A percentile compares a stretch with the other conserved stretches of the same genome.
Evolutionary conservation across 2,888 invertebrate genomes (phyloP).

Genomic region (Rutpela maculata): DNA sequence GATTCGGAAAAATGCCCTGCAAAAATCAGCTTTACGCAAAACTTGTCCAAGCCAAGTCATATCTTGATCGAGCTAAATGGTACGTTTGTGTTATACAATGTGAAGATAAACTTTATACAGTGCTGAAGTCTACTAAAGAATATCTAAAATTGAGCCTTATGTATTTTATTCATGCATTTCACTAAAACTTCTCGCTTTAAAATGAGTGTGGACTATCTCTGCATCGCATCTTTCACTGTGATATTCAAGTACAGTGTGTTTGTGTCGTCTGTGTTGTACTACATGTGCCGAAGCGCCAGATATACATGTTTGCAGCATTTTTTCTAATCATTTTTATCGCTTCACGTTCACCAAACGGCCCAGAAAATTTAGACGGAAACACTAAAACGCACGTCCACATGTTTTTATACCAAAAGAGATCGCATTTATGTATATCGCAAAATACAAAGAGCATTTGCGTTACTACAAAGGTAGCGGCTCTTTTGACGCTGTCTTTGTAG

Average conservation of each 20-base stretch:
- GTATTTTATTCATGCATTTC: constrained; percentile 61
- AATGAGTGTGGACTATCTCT: constrained; percentile 63
- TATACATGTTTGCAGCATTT: constrained; percentile 59
- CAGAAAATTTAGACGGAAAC: not conserved
- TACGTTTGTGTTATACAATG: constrained; percentile 42
- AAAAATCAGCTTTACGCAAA: not conserved
- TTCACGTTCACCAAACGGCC: constrained; percentile 11
- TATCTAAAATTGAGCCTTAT: constrained; percentile 65
- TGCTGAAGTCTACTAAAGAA: constrained; percentile 59
- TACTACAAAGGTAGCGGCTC: too few relatives aligned
- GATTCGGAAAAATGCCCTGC: too few relatives aligned
- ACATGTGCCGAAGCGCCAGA: constrained; percentile 67
- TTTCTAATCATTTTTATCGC: constrained; percentile 47
- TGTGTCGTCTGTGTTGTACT: constrained; percentile 71
- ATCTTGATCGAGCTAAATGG: constrained; percentile 23
- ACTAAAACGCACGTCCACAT: not conserved
- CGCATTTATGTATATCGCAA: not conserved
- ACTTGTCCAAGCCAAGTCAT: not conserved
- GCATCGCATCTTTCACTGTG: constrained; percentile 72
- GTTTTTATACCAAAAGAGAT: not conserved
- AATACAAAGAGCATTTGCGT: too few relatives aligned
- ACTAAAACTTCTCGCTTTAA: constrained; percentile 64
- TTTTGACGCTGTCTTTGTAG: too few relatives aligned
- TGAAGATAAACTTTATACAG: constrained; percentile 52
- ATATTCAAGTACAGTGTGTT: constrained; percentile 72